Percentiles rank a stretch among this genome's conserved stretches.
phyloP scores from a whole-genome alignment of 2,797 vertebrate species.

The Phrynocephalus guinanensis region DNA sequence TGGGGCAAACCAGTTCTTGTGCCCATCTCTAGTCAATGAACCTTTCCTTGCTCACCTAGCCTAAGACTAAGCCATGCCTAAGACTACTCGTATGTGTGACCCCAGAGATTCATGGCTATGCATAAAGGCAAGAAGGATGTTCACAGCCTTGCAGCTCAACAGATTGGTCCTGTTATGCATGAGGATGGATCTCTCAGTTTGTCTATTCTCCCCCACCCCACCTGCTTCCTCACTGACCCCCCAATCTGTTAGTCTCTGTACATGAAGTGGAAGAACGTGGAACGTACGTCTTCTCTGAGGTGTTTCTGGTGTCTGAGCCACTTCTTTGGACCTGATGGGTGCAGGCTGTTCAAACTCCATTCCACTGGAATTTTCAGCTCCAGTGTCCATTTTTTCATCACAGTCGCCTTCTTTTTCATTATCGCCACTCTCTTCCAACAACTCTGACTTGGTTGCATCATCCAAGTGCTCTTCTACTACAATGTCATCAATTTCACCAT shows the following conservation, averaged over 20 bases:
- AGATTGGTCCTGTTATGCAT: not conserved
- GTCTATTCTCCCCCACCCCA: not conserved
- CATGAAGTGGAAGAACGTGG: not conserved
- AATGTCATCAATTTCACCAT: conserved; percentile 15
- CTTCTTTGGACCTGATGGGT: not conserved
- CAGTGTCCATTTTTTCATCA: not conserved
- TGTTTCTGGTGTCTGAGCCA: not conserved
- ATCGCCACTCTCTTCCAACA: not conserved
- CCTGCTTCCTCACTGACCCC: not conserved
- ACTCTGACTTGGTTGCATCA: not conserved
- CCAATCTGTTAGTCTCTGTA: not conserved
- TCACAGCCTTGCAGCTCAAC: not conserved
- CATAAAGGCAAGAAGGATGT: too few relatives aligned
- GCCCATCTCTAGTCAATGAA: too few relatives aligned
- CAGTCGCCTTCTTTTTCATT: conserved; percentile 5
- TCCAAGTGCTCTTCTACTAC: not conserved
- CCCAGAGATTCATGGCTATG: too few relatives aligned
- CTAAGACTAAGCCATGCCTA: too few relatives aligned
- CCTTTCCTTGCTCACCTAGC: too few relatives aligned
- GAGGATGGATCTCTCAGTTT: too few relatives aligned
- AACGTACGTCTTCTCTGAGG: not conserved
- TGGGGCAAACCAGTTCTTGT: too few relatives aligned
- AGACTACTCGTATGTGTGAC: too few relatives aligned
- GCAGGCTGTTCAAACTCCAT: not conserved
- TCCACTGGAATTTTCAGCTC: not conserved